phyloP scores from a whole-genome alignment of 2,113 vertebrate genomes.

The Prunella himalayana region DNA sequence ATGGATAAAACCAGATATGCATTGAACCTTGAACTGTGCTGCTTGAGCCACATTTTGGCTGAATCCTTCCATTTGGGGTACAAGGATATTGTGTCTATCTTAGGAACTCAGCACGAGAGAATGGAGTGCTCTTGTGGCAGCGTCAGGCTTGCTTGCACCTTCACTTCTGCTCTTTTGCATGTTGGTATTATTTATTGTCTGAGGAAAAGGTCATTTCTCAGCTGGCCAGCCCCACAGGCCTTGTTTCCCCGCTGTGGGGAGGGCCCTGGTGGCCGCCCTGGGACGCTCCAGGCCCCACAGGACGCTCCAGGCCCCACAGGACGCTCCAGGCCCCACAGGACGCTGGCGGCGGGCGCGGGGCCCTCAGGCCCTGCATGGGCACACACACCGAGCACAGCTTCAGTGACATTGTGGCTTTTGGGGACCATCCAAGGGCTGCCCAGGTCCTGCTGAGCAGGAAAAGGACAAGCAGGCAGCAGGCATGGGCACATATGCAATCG shows the following conservation, averaged over 20 bases:
- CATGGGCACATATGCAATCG: accelerated
- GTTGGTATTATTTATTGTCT: neutral
- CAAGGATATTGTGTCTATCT: neutral
- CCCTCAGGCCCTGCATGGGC: neutral
- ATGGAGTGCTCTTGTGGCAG: neutral
- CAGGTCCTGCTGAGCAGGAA: neutral
- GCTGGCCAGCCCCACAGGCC: neutral
- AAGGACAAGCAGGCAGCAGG: accelerated
- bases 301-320: no score
- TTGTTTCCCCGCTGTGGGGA: neutral
- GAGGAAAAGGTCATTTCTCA: neutral
- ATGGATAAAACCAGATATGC: neutral
- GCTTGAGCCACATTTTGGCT: neutral
- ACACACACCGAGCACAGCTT: no score
- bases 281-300: accelerated
- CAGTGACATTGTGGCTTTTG: accelerated
- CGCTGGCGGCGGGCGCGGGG: accelerated
- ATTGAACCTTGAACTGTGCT: neutral
- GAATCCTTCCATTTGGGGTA: neutral
- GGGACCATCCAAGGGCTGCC: neutral
- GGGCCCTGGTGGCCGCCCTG: accelerated
- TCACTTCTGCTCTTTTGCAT: neutral
- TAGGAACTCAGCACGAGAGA: accelerated
- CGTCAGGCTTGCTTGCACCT: neutral
- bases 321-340: no score